phyloP scores from a whole-genome alignment of 1,140 invertebrate species.

The Papilio aristodemus region DNA sequence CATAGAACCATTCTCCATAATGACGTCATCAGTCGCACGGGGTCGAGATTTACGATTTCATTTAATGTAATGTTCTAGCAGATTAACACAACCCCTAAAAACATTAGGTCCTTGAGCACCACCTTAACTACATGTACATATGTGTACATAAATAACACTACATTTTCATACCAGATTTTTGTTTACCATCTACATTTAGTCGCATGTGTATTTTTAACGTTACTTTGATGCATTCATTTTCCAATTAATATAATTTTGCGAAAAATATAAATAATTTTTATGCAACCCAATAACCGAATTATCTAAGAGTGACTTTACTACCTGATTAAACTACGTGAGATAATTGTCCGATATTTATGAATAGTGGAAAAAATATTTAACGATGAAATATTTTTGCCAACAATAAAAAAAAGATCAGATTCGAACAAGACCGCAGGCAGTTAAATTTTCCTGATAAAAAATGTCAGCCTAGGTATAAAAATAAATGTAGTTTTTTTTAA shows the following conservation, averaged over 20 bases:
- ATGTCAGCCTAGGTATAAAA: background rate
- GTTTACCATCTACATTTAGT: no score
- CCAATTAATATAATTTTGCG: no score
- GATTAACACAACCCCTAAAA: background rate
- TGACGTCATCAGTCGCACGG: slow-evolving; percentile 9
- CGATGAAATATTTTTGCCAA: background rate
- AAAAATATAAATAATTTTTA: no score
- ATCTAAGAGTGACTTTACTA: no score
- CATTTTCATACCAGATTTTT: no score
- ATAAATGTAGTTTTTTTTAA: slow-evolving; percentile 6
- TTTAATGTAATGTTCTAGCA: background rate
- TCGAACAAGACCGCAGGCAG: slow-evolving; percentile 13
- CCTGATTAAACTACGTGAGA: no score
- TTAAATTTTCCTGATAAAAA: background rate
- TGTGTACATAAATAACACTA: no score
- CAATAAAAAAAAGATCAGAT: slow-evolving; percentile 10
- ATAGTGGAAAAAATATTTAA: background rate
- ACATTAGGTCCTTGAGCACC: background rate
- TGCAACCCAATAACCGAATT: no score
- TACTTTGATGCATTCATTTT: no score
- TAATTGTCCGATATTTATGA: background rate
- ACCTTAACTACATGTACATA: no score
- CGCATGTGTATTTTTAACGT: no score
- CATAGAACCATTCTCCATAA: slow-evolving; percentile 1
- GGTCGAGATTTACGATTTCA: slow-evolving; percentile 9